Percentiles rank a stretch among this genome's conserved stretches.
phyloP scores from a whole-genome alignment of 2,888 invertebrate species.

The Pristionchus fissidentatus region DNA sequence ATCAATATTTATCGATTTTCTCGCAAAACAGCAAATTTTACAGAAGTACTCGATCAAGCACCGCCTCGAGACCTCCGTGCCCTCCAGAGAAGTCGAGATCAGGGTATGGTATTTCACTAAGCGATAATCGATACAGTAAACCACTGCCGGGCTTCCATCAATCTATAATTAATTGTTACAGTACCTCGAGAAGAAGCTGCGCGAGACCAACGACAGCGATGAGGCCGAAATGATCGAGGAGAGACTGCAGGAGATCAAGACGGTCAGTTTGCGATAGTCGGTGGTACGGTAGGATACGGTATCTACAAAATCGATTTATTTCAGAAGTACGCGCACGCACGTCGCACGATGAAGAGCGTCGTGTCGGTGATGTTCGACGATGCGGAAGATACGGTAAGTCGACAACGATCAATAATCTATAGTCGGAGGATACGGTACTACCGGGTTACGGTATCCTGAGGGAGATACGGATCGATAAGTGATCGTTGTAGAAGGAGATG shows the following conservation, averaged over 20 bases:
- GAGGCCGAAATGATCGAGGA: background rate
- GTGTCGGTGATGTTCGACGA: constrained; percentile 25
- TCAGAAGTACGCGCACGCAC: background rate
- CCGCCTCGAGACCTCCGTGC: background rate
- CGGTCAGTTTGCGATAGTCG: background rate
- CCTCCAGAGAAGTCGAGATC: constrained; percentile 9
- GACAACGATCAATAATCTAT: too few species aligned
- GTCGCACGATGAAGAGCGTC: constrained; percentile 27
- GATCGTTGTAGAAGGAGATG: background rate
- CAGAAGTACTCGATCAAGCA: too few species aligned
- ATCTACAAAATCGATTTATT: background rate
- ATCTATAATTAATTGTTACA: background rate
- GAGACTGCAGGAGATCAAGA: constrained; percentile 8
- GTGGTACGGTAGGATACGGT: too few species aligned
- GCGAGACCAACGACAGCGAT: background rate
- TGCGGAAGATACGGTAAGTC: constrained; percentile 1
- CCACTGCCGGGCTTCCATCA: background rate
- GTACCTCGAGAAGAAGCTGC: background rate
- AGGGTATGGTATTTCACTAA: background rate
- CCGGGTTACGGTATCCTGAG: too few species aligned
- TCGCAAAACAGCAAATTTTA: too few species aligned
- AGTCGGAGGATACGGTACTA: too few species aligned
- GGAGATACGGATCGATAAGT: background rate
- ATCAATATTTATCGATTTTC: too few species aligned
- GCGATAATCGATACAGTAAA: background rate